phyloP scores from a whole-genome alignment of 1,140 invertebrate species.

The Thalassaphorura encarpata region DNA sequence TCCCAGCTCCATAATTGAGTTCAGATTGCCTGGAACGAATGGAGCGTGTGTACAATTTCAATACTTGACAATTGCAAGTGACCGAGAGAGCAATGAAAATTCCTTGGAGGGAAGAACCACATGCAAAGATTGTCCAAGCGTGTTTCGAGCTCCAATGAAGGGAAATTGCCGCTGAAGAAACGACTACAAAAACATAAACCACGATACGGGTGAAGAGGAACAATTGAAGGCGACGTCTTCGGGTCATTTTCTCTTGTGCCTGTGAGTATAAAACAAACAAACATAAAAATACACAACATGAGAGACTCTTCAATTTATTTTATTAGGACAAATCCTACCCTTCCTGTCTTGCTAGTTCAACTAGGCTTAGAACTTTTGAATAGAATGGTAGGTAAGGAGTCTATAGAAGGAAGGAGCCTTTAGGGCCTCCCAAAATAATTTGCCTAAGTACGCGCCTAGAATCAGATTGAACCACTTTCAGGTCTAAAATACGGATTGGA shows the following conservation, averaged over 20 bases:
- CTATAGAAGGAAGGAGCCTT: no score
- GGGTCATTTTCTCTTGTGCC: conserved; percentile 48
- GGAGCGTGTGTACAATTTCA: conserved; percentile 43
- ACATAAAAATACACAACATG: no score
- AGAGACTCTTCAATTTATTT: no score
- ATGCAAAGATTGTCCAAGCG: conserved; percentile 42
- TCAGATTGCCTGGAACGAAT: conserved; percentile 26
- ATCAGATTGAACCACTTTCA: no score
- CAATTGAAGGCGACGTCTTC: conserved; percentile 47
- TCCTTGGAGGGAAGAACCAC: conserved; percentile 45
- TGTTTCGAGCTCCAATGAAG: conserved; percentile 16
- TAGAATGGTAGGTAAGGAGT: no score
- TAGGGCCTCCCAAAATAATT: no score
- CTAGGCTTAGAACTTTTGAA: no score
- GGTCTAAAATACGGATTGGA: no score
- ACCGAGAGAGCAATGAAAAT: conserved; percentile 51
- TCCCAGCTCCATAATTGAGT: conserved; percentile 40
- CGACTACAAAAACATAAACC: conserved; percentile 35
- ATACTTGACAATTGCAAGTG: conserved; percentile 52
- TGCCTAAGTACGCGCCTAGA: no score
- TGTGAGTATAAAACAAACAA: no score
- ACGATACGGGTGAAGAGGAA: conserved; percentile 50
- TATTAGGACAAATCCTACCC: no score
- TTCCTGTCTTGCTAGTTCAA: no score
- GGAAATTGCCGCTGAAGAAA: conserved; percentile 32